These are phyloP conservation scores for Calliphora vicina DNA, from an alignment of 1,140 invertebrate genomes.

Conservation along the genomic window DNA sequence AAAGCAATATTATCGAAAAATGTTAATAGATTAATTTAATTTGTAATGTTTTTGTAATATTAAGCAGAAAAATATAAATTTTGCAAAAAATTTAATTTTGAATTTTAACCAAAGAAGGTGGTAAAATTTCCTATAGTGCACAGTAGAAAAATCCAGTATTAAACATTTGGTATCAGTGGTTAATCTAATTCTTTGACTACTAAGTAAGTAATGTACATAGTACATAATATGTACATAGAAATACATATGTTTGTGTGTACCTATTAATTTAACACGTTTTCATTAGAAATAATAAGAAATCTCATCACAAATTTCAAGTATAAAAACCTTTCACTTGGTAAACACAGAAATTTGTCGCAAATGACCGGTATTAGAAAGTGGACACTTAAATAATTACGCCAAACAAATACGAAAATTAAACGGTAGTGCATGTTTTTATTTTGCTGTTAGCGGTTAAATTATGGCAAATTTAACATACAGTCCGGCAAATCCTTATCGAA, in stretches of 20 bases:
- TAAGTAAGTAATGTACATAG: neutral
- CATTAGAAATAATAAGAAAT: neutral
- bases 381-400: neutral
- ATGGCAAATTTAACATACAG: slow-evolving; percentile 11
- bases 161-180: neutral
- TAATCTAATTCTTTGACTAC: slow-evolving; percentile 4
- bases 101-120: too few relatives aligned
- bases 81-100: too few relatives aligned
- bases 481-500: slow-evolving; percentile 15
- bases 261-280: too few relatives aligned
- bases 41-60: too few relatives aligned
- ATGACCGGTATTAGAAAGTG: neutral
- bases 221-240: too few relatives aligned
- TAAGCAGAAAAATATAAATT: too few relatives aligned
- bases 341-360: neutral
- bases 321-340: neutral
- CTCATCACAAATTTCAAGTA: neutral
- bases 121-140: too few relatives aligned
- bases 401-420: neutral
- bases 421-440: neutral
- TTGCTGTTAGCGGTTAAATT: neutral
- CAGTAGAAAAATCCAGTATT: slow-evolving; percentile 2
- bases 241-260: too few relatives aligned
- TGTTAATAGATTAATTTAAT: too few relatives aligned
- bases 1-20: too few relatives aligned